phyloP scores from a whole-genome alignment of 2,113 vertebrate species.

The Notiomystis cincta region DNA sequence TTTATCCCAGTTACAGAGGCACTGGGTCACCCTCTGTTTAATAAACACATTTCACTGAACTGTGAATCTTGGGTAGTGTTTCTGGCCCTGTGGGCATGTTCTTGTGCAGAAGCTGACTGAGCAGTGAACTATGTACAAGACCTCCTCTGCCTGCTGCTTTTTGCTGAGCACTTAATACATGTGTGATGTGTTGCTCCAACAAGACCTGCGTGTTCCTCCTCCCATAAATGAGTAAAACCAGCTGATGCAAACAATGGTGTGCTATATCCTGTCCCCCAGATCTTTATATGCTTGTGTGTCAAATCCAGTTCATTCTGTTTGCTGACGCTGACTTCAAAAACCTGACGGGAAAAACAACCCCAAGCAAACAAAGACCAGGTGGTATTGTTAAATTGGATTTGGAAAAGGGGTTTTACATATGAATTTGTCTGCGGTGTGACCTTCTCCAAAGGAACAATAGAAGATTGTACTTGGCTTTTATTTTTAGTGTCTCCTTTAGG shows the following conservation, averaged over 20 bases:
- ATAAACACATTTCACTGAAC: not conserved
- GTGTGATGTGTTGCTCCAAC: not conserved
- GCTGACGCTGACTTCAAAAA: not conserved
- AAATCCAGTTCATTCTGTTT: not conserved
- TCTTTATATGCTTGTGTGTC: not conserved
- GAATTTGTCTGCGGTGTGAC: not conserved
- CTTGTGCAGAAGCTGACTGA: not conserved
- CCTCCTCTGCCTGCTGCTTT: not conserved
- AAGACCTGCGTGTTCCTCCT: not conserved
- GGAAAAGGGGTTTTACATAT: not conserved
- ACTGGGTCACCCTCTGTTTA: not conserved
- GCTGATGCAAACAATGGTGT: not conserved
- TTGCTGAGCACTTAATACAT: not conserved
- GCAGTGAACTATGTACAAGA: not conserved
- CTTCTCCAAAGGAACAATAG: not conserved
- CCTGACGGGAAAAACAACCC: not conserved
- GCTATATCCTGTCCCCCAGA: not conserved
- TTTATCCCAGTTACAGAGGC: not conserved
- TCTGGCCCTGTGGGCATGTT: not conserved
- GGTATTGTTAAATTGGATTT: not conserved
- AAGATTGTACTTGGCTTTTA: not conserved
- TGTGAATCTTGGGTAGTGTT: not conserved
- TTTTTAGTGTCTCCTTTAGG: not conserved
- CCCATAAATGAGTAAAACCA: not conserved
- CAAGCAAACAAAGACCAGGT: fast-evolving